These are phyloP conservation scores for Amblyopsis hoosieri DNA, from an alignment of 2,797 vertebrate species.

Conservation along the genomic window DNA sequence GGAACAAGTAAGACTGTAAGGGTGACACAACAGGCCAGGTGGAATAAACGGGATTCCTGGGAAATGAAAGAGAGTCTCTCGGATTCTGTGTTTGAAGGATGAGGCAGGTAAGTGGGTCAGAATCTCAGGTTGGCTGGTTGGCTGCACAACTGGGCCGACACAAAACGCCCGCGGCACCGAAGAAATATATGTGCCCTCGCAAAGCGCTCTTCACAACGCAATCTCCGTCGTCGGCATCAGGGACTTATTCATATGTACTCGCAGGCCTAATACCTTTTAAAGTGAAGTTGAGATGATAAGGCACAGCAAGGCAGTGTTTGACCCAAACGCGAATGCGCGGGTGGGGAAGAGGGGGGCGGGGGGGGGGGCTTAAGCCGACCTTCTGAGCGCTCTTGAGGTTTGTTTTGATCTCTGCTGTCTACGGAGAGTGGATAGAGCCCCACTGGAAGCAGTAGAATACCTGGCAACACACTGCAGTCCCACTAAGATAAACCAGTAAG, in stretches of 20 bases:
- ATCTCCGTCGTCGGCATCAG: slow-evolving; percentile 25
- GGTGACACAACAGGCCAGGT: slow-evolving; percentile 67
- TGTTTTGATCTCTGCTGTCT: neutral
- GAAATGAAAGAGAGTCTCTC: slow-evolving; percentile 60
- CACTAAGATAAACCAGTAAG: slow-evolving; percentile 61
- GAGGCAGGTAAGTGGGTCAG: slow-evolving; percentile 74
- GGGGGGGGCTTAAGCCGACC: too few species aligned
- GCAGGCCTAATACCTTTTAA: slow-evolving; percentile 1
- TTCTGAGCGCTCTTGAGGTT: neutral
- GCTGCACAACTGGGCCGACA: slow-evolving; percentile 64
- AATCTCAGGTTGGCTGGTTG: slow-evolving; percentile 71
- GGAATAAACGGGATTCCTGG: slow-evolving; percentile 67
- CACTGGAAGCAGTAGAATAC: slow-evolving; percentile 22
- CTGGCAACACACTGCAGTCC: slow-evolving; percentile 41
- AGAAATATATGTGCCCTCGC: slow-evolving; percentile 19
- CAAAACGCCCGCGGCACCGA: slow-evolving; percentile 31
- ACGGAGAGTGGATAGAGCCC: neutral
- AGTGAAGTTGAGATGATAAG: neutral
- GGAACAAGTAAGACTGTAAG: slow-evolving; percentile 69
- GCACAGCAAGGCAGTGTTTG: neutral
- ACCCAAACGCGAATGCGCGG: neutral
- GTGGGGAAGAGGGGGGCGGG: too few species aligned
- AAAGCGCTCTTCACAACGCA: neutral
- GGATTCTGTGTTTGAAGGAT: slow-evolving; percentile 60
- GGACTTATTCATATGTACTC: neutral